Conservation (phyloP, 2,888 invertebrate genomes). For the Torymus tubicola region DNA sequence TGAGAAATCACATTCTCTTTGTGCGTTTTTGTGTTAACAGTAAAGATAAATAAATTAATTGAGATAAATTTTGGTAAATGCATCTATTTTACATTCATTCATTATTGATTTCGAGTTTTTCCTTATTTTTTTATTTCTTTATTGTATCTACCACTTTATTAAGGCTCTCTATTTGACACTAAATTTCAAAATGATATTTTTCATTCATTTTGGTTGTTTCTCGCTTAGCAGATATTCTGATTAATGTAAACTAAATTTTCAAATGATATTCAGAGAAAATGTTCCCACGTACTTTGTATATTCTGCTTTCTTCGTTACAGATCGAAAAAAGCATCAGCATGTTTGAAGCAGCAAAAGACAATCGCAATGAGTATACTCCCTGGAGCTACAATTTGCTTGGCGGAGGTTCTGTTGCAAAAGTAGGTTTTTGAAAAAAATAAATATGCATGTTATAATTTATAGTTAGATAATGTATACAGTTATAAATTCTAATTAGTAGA, state of each 20-base stretch:
- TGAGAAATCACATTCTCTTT: too few species aligned
- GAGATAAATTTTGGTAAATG: background rate
- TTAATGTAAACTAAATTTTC: constrained; percentile 18
- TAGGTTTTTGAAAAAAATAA: constrained; percentile 54
- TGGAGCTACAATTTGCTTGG: constrained; percentile 71
- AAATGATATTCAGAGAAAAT: constrained; percentile 11
- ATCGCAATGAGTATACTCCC: constrained; percentile 69
- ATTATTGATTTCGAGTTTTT: background rate
- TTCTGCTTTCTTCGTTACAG: constrained; percentile 50
- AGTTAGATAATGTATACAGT: background rate
- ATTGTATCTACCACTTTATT: background rate
- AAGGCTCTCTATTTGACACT: background rate
- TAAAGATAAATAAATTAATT: constrained; percentile 38
- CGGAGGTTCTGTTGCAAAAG: constrained; percentile 65
- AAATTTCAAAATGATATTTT: too few species aligned
- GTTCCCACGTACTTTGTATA: background rate
- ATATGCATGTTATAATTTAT: background rate
- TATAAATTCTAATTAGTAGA: background rate
- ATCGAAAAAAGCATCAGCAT: constrained; percentile 70
- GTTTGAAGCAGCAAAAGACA: constrained; percentile 71
- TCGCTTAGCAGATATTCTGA: constrained; percentile 7
- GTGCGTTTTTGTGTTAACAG: constrained; percentile 17
- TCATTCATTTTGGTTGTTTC: background rate
- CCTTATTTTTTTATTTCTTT: background rate
- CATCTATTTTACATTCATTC: background rate